Base-by-base conservation (phyloP, 2,113 vertebrate species). In the Nibea coibor region DNA sequence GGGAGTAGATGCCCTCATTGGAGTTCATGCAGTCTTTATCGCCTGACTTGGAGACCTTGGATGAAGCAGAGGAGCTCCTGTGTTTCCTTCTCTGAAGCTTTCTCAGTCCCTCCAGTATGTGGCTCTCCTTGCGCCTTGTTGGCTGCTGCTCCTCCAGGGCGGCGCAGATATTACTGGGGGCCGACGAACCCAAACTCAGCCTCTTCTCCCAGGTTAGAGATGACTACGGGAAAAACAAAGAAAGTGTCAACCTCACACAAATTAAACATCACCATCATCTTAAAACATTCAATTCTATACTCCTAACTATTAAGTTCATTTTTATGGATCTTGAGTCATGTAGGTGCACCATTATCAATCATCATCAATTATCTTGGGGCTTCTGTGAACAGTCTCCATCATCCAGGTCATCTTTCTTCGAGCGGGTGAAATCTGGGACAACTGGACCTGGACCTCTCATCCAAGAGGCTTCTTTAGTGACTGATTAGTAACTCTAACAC, bases 11-110 rank as follows among this genome's bases (percentile, higher is more conserved):
- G 51, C 97, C 97, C 93, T 98, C 97, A 2, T 98, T 98, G 42
- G 97, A 98, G 93, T 97, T 96, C 97, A 98, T 98, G 90, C 97
- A 97, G 83, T 98, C 97, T 91, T 97, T 98, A 88, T 96, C 95
- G 51, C 96, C 96, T 82, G 97, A 97, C 89, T 95, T 97, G 83
- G 96, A 96, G 87, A 95, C 93, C 87, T 94, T 88, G 24, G 95
- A 95, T 2, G 96, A 93, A 7, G 94, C 93, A 2, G 96, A 93
- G 51, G 95, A 91, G 75, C 96, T 96, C 81, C 96, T 92, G 80
- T 94, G 92, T 87, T 93, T 96, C 83, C 88, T 92, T 73, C 95
- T 96, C 90, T 98, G 97, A 31, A 98, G 94, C 89, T 95, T 97
- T 72, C 95, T 95, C 56, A 98, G 94, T 54, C 96, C 97, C 91